Conservation (phyloP, 2,888 invertebrate species). For the Macaria liturata region DNA sequence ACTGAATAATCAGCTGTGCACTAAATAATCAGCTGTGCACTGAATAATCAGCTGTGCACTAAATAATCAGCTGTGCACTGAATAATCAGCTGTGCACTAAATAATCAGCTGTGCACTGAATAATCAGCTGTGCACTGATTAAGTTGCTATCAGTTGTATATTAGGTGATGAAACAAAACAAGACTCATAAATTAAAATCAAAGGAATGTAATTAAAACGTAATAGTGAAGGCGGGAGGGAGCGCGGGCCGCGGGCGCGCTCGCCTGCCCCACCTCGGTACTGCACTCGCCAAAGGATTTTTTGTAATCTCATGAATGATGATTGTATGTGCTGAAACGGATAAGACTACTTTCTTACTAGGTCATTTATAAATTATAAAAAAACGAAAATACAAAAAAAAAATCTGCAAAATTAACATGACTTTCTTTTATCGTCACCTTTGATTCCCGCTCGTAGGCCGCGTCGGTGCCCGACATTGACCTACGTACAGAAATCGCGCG, state of each 20-base stretch:
- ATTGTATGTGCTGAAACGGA: conserved; percentile 84
- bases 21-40: too few species aligned
- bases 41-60: too few species aligned
- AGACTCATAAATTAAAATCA: too few species aligned
- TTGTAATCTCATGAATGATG: conserved; percentile 84
- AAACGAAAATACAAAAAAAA: conserved; percentile 78
- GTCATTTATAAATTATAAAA: conserved; percentile 85
- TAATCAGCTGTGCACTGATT: too few species aligned
- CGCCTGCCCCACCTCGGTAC: conserved; percentile 78
- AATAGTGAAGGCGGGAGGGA: conserved; percentile 78
- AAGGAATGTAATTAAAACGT: conserved; percentile 79
- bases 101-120: too few species aligned
- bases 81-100: too few species aligned
- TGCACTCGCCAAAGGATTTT: conserved; percentile 84
- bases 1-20: too few species aligned
- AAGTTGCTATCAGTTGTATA: too few species aligned
- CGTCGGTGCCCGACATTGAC: conserved; percentile 66
- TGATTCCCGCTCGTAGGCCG: conserved; percentile 13
- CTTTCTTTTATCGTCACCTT: conserved; percentile 52
- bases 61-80: too few species aligned
- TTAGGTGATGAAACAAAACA: too few species aligned
- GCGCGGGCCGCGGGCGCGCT: conserved; percentile 79
- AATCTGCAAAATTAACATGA: conserved; percentile 71
- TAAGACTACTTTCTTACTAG: conserved; percentile 85
- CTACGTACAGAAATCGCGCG: conserved; percentile 59